Percentiles rank a stretch among this genome's conserved stretches.
Conservation (phyloP, 1,140 invertebrate genomes). For the Drosophila lacertosa region DNA sequence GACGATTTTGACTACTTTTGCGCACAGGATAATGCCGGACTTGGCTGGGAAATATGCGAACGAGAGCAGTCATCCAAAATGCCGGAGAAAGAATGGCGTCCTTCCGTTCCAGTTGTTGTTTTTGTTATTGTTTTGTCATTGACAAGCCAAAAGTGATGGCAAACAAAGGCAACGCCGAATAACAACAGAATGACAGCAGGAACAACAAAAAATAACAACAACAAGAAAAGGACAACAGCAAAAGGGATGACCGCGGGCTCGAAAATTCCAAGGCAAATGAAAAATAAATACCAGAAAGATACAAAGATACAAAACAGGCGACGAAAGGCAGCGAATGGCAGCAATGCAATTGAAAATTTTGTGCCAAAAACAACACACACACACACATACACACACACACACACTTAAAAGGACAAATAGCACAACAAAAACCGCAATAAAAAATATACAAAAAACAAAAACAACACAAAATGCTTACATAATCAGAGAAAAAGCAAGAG, state of each 20-base stretch:
- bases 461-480: constrained; percentile 60
- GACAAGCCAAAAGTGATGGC: constrained; percentile 52
- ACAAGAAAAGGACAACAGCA: constrained; percentile 19
- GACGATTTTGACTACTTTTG: constrained; percentile 12
- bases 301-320: constrained; percentile 42
- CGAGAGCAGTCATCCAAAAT: constrained; percentile 41
- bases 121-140: constrained; percentile 30
- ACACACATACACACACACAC: constrained; percentile 8
- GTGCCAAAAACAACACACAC: constrained; percentile 26
- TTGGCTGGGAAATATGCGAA: constrained; percentile 1
- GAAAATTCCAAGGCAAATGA: constrained; percentile 70
- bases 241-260: constrained; percentile 65
- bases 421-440: constrained; percentile 10
- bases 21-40: constrained; percentile 17
- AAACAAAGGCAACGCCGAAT: constrained; percentile 41
- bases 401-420: constrained; percentile 7
- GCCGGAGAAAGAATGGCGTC: constrained; percentile 43
- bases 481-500: constrained; percentile 61
- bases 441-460: constrained; percentile 45
- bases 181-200: constrained; percentile 35
- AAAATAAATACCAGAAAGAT: constrained; percentile 72
- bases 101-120: constrained; percentile 25
- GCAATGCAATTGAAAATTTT: constrained; percentile 53
- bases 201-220: constrained; percentile 3
- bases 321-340: constrained; percentile 17